Percentiles rank a stretch among this genome's conserved stretches.
Evolutionary conservation across 2,888 invertebrate species (phyloP).

Genomic region (Xylocampa areola): DNA sequence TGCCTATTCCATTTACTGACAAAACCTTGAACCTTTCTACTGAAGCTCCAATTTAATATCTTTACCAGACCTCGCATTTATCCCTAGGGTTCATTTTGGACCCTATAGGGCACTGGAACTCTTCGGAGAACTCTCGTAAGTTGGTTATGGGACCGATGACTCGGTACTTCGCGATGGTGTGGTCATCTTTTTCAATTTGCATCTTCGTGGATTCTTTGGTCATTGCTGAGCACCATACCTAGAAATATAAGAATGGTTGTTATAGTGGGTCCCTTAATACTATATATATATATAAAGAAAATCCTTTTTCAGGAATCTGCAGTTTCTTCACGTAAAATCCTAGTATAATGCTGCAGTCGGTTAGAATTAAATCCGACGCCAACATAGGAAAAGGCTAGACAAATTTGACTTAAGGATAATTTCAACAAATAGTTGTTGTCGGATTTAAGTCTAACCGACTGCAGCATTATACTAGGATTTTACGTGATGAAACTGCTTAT

Average conservation of each 20-base stretch:
- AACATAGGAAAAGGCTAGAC: too few relatives aligned
- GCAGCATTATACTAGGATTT: too few relatives aligned
- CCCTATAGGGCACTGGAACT: conserved; percentile 93
- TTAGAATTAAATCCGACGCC: too few relatives aligned
- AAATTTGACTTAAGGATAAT: too few relatives aligned
- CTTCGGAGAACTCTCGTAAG: conserved; percentile 94
- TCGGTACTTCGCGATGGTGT: conserved; percentile 96
- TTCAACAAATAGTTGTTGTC: too few relatives aligned
- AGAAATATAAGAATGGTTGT: conserved; percentile 26
- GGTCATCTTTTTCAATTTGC: conserved; percentile 97
- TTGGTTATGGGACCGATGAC: conserved; percentile 97
- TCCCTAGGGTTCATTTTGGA: conserved; percentile 95
- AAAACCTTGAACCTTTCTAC: conserved; percentile 6
- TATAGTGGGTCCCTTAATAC: too few relatives aligned
- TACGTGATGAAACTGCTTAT: too few relatives aligned
- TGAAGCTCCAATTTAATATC: conserved; percentile 12
- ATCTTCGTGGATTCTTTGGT: conserved; percentile 95
- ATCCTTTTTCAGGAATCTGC: too few relatives aligned
- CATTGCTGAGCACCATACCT: conserved; percentile 97
- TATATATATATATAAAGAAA: too few relatives aligned
- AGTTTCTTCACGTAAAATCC: too few relatives aligned
- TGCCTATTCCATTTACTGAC: conserved; percentile 31
- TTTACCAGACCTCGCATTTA: conserved; percentile 97
- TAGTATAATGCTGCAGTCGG: too few relatives aligned
- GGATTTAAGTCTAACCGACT: too few relatives aligned